Percentiles rank a stretch among this genome's conserved stretches.
Evolutionary conservation across 1,140 invertebrate genomes (phyloP).

Genomic region (Hyposmocoma kahamanoa): DNA sequence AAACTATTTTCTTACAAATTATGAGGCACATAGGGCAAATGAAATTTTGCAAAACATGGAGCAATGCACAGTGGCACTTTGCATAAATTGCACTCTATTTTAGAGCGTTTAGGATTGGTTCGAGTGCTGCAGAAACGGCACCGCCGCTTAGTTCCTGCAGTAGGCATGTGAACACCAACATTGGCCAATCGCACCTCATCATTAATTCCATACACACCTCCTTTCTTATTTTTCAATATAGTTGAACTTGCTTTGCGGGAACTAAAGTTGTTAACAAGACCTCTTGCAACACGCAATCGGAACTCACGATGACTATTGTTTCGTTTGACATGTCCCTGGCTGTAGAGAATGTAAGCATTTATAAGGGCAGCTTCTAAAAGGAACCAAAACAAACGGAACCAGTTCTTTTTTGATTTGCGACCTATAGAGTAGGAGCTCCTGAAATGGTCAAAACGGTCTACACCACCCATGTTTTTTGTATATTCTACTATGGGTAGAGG

Average conservation of each 20-base stretch:
- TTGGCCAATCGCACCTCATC: not conserved
- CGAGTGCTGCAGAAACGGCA: not conserved
- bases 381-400: not conserved
- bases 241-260: not conserved
- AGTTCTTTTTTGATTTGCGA: not conserved
- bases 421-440: not conserved
- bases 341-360: conserved; percentile 8
- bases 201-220: not conserved
- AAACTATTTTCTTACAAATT: no score
- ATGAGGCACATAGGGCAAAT: no score
- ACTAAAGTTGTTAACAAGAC: not conserved
- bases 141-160: not conserved
- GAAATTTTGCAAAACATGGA: conserved; percentile 1
- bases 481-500: not conserved
- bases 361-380: conserved; percentile 5
- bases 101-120: not conserved
- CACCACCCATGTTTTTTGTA: not conserved
- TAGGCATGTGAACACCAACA: not conserved
- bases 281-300: not conserved
- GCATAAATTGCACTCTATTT: not conserved
- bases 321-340: not conserved
- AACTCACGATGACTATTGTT: conserved; percentile 1
- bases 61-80: not conserved
- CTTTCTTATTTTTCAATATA: conserved; percentile 7
- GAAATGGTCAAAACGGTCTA: conserved; percentile 2